phyloP scores from a whole-genome alignment of 2,797 vertebrate species.

The Ispidina lecontei region DNA sequence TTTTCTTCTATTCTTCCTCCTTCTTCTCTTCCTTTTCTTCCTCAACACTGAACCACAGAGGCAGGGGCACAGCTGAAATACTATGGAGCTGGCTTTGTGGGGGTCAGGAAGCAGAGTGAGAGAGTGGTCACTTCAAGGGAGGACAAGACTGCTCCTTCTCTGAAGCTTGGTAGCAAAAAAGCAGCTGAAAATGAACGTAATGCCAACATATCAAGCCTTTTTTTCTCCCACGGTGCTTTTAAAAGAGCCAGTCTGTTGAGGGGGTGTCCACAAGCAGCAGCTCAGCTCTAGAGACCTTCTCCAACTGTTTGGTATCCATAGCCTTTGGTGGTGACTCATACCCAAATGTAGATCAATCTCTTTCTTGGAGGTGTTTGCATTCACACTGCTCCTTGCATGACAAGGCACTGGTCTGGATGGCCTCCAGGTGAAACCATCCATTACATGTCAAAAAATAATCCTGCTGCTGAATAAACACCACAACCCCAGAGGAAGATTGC shows the following conservation, averaged over 20 bases:
- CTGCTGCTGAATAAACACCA: not conserved
- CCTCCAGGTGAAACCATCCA: not conserved
- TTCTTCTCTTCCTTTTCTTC: not conserved
- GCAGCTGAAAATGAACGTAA: not conserved
- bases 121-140: not conserved
- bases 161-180: not conserved
- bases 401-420: not conserved
- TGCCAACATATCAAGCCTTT: not conserved
- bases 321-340: not conserved
- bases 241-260: not conserved
- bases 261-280: not conserved
- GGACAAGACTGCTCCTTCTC: not conserved
- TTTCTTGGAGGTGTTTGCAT: not conserved
- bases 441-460: not conserved
- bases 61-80: not conserved
- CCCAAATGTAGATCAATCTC: not conserved
- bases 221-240: not conserved
- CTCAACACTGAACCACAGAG: not conserved
- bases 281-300: not conserved
- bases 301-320: not conserved
- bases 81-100: not conserved
- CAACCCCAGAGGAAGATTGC: not conserved
- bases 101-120: not conserved
- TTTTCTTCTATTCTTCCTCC: not conserved
- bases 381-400: not conserved